Conservation (phyloP, 2,113 vertebrate genomes). For the Bathybates hornii region DNA sequence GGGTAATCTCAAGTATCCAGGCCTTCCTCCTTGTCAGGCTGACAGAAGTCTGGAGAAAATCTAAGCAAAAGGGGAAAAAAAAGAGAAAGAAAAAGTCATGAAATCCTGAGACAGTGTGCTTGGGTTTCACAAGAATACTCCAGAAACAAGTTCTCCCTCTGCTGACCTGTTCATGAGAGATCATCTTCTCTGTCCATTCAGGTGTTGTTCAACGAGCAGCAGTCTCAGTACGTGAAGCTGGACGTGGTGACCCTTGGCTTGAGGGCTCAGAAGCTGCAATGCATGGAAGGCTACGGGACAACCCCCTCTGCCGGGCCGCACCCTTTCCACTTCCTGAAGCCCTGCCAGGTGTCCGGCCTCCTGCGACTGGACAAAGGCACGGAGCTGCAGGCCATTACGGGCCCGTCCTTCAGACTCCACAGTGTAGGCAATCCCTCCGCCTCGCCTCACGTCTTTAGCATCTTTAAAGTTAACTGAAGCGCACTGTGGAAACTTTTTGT, state of each 20-base stretch:
- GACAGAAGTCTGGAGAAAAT: conserved; percentile 44
- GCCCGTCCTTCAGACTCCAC: conserved; percentile 76
- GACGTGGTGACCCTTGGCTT: conserved; percentile 74
- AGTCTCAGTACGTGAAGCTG: conserved; percentile 86
- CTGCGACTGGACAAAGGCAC: conserved; percentile 73
- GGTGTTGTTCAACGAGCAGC: conserved; percentile 87
- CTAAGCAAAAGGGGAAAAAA: background rate
- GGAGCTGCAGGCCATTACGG: conserved; percentile 76
- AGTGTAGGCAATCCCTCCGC: conserved; percentile 60
- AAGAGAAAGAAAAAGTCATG: background rate
- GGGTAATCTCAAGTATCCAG: conserved; percentile 7
- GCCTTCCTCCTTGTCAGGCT: background rate
- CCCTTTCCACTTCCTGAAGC: conserved; percentile 78
- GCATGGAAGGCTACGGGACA: conserved; percentile 84
- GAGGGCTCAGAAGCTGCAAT: conserved; percentile 77
- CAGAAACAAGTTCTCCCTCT: background rate
- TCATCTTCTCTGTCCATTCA: conserved; percentile 23
- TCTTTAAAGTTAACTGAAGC: conserved; percentile 85
- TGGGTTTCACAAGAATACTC: background rate
- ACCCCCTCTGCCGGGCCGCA: conserved; percentile 75
- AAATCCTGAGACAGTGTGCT: background rate
- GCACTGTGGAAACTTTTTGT: background rate
- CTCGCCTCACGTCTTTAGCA: conserved; percentile 83
- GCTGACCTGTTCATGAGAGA: background rate
- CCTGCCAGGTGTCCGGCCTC: conserved; percentile 86